Evolutionary conservation across 2,888 invertebrate species (phyloP), one percentile per base, ranked within the genome.

Genomic region (Patella ulyssiponensis): DNA sequence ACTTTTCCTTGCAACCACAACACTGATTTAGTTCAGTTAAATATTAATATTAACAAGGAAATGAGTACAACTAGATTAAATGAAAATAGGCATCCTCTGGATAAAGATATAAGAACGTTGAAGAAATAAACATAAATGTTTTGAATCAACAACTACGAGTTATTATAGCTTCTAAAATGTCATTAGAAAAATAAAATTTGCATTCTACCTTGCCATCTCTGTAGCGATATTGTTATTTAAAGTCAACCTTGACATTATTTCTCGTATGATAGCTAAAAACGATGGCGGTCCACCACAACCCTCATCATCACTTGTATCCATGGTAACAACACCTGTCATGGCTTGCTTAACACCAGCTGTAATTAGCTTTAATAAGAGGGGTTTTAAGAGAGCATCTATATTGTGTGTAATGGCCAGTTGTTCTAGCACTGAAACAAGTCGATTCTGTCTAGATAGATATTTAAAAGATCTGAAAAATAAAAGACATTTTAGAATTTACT

Each of bases 281-380:
- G 84, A 80, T 20, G 85, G 83, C 7, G 77, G 70, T 9, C 78
- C 58, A 9, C 79, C 69, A 12, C 83, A 84, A 33, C 84, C 84
- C 17, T 87, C 87, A 3, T 85, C 87, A 52, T 86, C 88, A 75
- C 86, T 85, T 58, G 86, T 87, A 70, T 86, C 86, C 75, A 86
- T 87, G 76, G 85, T 85, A 14, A 83, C 81, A 69, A 80, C 83
- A 71, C 80, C 80, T 54, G 78, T 77, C 33, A 79, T 80, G 14
- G 84, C 78, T 75, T 84, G 80, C 71, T 83, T 86, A 69, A 90
- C 82, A 9, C 88, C 89, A 23, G 84, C 86, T 11, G 88, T 87
- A 3, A 89, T 81, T 72, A 91, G 85, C 15, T 78, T 77, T n/a
- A 81, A 70, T 53, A 90, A 81, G 56, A 89, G 83, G 33, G 83